Conservation (phyloP, 2,113 vertebrate genomes). For the Herpailurus yagouaroundi region DNA sequence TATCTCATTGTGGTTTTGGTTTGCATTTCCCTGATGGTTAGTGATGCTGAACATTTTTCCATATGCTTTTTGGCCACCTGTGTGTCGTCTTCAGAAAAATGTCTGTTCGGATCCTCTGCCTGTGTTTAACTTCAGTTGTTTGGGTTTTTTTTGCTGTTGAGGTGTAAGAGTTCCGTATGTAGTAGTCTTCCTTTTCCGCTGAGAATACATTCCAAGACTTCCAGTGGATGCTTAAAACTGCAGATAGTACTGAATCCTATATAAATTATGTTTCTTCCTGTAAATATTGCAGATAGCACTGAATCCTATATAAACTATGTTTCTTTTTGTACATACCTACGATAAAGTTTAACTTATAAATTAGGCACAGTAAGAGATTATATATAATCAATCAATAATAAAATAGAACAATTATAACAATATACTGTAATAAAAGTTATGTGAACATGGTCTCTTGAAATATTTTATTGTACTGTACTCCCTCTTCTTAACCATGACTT, state of each 20-base stretch:
- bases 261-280: background rate
- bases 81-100: background rate
- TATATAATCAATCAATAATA: background rate
- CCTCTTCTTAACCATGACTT: background rate
- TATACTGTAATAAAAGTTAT: background rate
- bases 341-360: background rate
- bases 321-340: background rate
- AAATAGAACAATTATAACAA: background rate
- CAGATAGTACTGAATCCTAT: background rate
- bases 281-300: background rate
- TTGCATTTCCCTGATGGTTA: constrained; percentile 8
- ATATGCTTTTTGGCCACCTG: background rate
- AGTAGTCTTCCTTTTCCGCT: background rate
- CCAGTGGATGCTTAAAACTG: background rate
- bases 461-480: background rate
- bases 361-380: background rate
- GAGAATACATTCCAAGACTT: background rate
- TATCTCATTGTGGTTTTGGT: constrained; percentile 11
- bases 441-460: background rate
- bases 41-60: background rate
- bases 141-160: background rate
- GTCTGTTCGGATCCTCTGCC: background rate
- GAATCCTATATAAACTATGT: background rate
- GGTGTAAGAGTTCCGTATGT: background rate
- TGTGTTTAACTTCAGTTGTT: background rate